A percentile compares a stretch with the other conserved stretches of the same genome.
Conservation (phyloP, 2,113 vertebrate species). For the Apaloderma vittatum region DNA sequence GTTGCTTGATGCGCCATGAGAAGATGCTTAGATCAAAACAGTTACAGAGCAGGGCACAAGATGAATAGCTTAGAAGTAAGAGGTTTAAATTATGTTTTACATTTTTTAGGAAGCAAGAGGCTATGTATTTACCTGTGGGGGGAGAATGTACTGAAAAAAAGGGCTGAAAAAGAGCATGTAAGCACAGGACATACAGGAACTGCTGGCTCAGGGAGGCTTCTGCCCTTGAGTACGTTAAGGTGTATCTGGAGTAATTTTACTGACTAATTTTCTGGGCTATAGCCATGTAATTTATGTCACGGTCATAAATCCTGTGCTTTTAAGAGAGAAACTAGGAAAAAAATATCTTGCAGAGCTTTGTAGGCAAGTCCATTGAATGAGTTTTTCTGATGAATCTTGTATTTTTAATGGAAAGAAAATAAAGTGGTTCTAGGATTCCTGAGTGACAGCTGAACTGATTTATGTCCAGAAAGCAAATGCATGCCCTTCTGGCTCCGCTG, state of each 20-base stretch:
- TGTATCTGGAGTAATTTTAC: slow-evolving; percentile 10
- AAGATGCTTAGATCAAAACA: background rate
- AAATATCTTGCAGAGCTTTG: background rate
- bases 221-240: background rate
- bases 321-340: background rate
- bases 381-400: background rate
- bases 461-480: background rate
- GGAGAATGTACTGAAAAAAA: background rate
- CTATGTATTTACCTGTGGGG: background rate
- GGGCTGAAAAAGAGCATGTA: background rate
- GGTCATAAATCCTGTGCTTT: background rate
- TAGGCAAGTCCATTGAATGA: background rate
- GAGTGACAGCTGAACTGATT: background rate
- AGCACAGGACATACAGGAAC: background rate
- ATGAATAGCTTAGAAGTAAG: background rate
- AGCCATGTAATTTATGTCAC: background rate
- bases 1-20: background rate
- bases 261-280: background rate
- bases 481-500: background rate
- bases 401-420: slow-evolving; percentile 13
- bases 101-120: background rate
- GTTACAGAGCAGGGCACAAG: background rate
- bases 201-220: background rate
- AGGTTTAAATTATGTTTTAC: background rate
- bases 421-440: background rate